These are phyloP conservation scores for Tribolium castaneum DNA, from an alignment of 1,140 invertebrate genomes.

Conservation along the genomic window DNA sequence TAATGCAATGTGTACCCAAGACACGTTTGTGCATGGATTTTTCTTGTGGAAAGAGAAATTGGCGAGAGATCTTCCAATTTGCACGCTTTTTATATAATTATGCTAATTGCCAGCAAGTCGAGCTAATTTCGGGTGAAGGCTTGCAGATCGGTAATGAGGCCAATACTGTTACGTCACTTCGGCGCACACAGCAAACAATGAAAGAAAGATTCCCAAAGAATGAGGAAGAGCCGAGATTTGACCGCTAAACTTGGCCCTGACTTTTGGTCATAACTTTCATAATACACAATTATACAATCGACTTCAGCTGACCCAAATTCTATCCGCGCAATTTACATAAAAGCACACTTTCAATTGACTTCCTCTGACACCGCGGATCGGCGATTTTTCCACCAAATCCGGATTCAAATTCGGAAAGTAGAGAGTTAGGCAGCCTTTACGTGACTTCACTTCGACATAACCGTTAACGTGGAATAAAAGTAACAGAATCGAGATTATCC, in stretches of 20 bases:
- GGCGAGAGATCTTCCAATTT: constrained; percentile 27
- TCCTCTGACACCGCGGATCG: neutral
- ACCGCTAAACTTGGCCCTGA: constrained; percentile 53
- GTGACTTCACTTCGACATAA: constrained; percentile 44
- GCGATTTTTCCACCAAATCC: neutral
- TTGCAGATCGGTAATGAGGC: neutral
- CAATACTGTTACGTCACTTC: neutral
- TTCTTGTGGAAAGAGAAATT: constrained; percentile 36
- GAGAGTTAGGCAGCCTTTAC: neutral
- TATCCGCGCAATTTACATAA: constrained; percentile 4
- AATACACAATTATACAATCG: constrained; percentile 51
- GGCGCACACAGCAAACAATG: constrained; percentile 29
- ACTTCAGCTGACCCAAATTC: constrained; percentile 49
- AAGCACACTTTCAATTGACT: constrained; percentile 37
- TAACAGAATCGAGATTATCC: constrained; percentile 47
- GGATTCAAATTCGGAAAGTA: constrained; percentile 2
- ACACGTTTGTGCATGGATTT: constrained; percentile 29
- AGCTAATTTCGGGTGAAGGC: neutral
- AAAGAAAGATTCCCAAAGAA: constrained; percentile 46
- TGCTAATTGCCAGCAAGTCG: neutral
- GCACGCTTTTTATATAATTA: constrained; percentile 34
- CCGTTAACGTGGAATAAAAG: constrained; percentile 44
- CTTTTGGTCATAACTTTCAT: constrained; percentile 54
- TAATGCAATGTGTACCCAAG: constrained; percentile 33
- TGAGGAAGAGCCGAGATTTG: constrained; percentile 49